These are phyloP conservation scores for Apoda limacodes DNA, from an alignment of 2,888 invertebrate species.

Conservation along the genomic window DNA sequence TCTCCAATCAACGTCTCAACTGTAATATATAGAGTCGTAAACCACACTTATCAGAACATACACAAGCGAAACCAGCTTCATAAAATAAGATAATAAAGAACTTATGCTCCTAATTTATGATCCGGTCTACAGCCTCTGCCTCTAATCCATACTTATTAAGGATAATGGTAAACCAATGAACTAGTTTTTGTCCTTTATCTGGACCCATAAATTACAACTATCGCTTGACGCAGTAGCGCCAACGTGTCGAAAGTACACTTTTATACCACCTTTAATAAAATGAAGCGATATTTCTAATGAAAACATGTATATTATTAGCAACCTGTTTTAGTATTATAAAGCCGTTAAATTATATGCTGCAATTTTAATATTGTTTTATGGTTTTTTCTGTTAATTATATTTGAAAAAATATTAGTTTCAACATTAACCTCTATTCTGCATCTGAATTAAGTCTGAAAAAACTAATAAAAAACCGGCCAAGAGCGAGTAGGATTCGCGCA, in stretches of 20 bases:
- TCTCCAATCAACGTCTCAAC: conserved; percentile 36
- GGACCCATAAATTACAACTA: conserved; percentile 47
- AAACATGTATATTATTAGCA: no score
- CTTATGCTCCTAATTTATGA: conserved; percentile 53
- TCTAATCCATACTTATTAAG: conserved; percentile 67
- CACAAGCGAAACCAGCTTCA: conserved; percentile 38
- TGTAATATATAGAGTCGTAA: conserved; percentile 51
- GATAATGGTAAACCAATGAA: conserved; percentile 64
- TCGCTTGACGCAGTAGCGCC: conserved; percentile 36
- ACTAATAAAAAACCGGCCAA: no score
- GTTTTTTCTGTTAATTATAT: no score
- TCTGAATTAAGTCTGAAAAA: no score
- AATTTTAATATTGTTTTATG: no score
- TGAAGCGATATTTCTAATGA: no score
- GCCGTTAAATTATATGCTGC: no score
- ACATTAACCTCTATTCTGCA: no score
- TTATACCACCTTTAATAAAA: conserved; percentile 45
- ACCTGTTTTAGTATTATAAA: no score
- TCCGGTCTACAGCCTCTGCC: conserved; percentile 43
- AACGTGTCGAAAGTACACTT: conserved; percentile 50
- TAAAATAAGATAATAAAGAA: conserved; percentile 52
- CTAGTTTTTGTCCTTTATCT: conserved; percentile 61
- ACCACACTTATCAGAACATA: conserved; percentile 49
- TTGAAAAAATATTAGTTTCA: no score
- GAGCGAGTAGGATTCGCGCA: no score